phyloP scores from a whole-genome alignment of 1,140 invertebrate genomes.

The Euwallacea similis region DNA sequence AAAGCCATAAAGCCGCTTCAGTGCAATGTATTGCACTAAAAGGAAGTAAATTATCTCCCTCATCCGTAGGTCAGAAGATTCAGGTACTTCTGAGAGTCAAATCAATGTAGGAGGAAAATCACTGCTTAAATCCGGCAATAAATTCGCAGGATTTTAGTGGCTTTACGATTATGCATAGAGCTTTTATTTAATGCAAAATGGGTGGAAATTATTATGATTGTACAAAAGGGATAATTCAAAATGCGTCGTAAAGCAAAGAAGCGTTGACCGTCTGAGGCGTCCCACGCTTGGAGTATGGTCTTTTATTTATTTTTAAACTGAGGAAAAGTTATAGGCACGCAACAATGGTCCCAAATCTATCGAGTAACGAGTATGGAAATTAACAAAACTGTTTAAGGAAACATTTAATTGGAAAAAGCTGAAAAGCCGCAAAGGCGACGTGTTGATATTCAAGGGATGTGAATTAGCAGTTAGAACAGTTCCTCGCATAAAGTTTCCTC shows the following conservation, averaged over 20 bases:
- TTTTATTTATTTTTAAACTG: no score
- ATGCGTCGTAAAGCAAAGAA: conserved; percentile 4
- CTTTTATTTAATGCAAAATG: conserved; percentile 7
- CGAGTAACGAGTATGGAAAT: no score
- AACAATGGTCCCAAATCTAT: no score
- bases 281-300: no score
- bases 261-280: no score
- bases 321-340: no score
- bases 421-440: no score
- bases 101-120: conserved; percentile 7
- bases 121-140: conserved; percentile 8
- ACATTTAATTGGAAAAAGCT: no score
- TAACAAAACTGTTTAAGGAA: no score
- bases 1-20: conserved; percentile 3
- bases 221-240: conserved; percentile 6
- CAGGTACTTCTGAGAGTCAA: conserved; percentile 1
- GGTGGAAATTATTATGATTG: conserved; percentile 4
- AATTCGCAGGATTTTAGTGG: conserved; percentile 6
- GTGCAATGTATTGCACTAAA: conserved; percentile 5
- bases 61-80: conserved; percentile 10
- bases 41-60: conserved; percentile 3
- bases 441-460: no score
- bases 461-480: no score
- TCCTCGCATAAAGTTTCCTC: no score
- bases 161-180: conserved; percentile 12